phyloP scores from a whole-genome alignment of 2,888 invertebrate species.

The Plebejus melissa region DNA sequence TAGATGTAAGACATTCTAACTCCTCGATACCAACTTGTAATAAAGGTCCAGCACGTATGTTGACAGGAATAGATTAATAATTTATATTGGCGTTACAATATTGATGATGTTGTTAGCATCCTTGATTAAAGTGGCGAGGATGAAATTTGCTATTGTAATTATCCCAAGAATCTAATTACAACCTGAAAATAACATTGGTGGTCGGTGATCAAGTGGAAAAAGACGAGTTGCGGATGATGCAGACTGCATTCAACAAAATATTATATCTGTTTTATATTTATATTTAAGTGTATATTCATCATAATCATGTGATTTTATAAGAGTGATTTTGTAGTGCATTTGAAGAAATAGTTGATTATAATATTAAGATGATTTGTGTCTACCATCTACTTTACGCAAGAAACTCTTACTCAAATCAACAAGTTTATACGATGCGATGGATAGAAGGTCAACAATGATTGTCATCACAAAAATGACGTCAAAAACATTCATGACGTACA shows the following conservation, averaged over 20 bases:
- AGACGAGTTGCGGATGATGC: not conserved
- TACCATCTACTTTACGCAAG: no score
- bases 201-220: not conserved
- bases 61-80: conserved; percentile 27
- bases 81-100: conserved; percentile 27
- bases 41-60: conserved; percentile 53
- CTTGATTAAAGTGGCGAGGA: conserved; percentile 21
- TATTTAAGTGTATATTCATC: no score
- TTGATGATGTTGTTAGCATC: conserved; percentile 26
- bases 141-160: conserved; percentile 15
- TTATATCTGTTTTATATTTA: no score
- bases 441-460: not conserved
- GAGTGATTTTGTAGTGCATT: no score
- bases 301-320: no score
- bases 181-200: not conserved
- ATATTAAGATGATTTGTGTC: no score
- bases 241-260: no score
- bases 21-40: conserved; percentile 46
- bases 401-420: no score
- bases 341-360: no score
- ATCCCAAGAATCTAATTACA: conserved; percentile 5
- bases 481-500: not conserved
- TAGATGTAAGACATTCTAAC: conserved; percentile 53
- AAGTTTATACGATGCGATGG: not conserved
- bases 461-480: not conserved